A percentile compares a stretch with the other conserved stretches of the same genome.
phyloP scores from a whole-genome alignment of 1,140 invertebrate genomes.

The Lutraria rhynchaena region DNA sequence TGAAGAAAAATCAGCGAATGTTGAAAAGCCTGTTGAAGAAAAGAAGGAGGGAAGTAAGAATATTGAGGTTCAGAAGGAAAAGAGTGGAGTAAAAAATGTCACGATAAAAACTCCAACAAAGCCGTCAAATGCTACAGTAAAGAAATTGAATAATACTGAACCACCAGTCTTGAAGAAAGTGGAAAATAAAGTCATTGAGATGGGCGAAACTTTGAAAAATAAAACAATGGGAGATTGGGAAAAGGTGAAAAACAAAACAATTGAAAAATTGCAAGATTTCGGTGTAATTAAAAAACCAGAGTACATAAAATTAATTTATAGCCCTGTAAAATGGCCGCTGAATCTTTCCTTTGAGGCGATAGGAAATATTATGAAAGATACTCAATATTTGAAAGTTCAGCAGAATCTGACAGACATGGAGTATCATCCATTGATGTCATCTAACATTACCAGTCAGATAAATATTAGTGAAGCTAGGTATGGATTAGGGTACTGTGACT shows the following conservation, averaged over 20 bases:
- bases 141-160: conserved; percentile 18
- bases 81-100: conserved; percentile 20
- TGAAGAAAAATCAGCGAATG: conserved; percentile 19
- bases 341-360: conserved; percentile 75
- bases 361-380: conserved; percentile 77
- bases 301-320: conserved; percentile 63
- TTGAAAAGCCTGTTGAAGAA: conserved; percentile 1
- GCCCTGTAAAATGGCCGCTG: conserved; percentile 71
- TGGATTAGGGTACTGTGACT: conserved; percentile 75
- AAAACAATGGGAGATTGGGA: conserved; percentile 71
- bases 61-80: conserved; percentile 3
- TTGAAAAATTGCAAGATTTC: conserved; percentile 74
- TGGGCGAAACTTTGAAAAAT: conserved; percentile 72
- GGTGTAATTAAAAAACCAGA: conserved; percentile 65
- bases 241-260: conserved; percentile 76
- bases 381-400: conserved; percentile 72
- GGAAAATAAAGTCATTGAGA: conserved; percentile 67
- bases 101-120: not conserved
- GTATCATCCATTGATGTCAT: conserved; percentile 61
- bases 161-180: conserved; percentile 57
- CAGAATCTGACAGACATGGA: conserved; percentile 65
- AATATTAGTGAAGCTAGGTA: conserved; percentile 58
- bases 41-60: not conserved
- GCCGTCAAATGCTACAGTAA: not conserved
- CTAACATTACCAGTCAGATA: conserved; percentile 40